Evolutionary conservation across 2,113 vertebrate genomes (phyloP).

Genomic region (Phocoena phocoena): DNA sequence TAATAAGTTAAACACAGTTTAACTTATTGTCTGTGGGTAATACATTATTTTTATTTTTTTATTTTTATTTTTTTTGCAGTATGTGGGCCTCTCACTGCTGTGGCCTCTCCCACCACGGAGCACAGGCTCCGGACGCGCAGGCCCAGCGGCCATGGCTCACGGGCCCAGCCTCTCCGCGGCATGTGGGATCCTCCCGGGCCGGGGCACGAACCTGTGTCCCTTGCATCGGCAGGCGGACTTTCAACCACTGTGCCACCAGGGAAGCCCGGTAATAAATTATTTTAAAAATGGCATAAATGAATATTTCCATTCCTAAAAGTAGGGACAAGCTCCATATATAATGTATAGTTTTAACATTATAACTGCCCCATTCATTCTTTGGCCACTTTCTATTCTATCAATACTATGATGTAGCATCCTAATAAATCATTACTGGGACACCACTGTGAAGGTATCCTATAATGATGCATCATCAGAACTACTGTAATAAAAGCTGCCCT

Average conservation of each 20-base stretch:
- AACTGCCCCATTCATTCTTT: conserved; percentile 13
- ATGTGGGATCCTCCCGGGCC: too few species aligned
- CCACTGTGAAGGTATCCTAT: conserved; percentile 11
- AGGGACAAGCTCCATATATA: not conserved
- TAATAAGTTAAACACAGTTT: not conserved
- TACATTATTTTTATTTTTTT: not conserved
- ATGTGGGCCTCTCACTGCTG: too few species aligned
- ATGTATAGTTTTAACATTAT: not conserved
- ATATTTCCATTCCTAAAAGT: not conserved
- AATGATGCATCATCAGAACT: conserved; percentile 31
- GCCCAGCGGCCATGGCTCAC: too few species aligned
- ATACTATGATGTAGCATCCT: not conserved
- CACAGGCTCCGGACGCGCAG: too few species aligned
- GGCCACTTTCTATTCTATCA: conserved; percentile 4
- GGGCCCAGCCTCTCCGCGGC: too few species aligned
- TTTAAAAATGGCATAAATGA: not conserved
- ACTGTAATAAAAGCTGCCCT: not conserved
- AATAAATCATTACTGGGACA: conserved; percentile 29
- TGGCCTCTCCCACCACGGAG: too few species aligned
- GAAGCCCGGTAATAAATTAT: not conserved
- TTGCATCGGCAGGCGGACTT: too few species aligned
- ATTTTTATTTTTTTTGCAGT: too few species aligned
- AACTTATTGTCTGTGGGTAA: not conserved
- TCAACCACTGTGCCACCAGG: too few species aligned
- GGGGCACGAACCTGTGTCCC: too few species aligned